Percentiles rank a stretch among this genome's conserved stretches.
Conservation (phyloP, 2,113 vertebrate genomes). For the Dromaius novaehollandiae region DNA sequence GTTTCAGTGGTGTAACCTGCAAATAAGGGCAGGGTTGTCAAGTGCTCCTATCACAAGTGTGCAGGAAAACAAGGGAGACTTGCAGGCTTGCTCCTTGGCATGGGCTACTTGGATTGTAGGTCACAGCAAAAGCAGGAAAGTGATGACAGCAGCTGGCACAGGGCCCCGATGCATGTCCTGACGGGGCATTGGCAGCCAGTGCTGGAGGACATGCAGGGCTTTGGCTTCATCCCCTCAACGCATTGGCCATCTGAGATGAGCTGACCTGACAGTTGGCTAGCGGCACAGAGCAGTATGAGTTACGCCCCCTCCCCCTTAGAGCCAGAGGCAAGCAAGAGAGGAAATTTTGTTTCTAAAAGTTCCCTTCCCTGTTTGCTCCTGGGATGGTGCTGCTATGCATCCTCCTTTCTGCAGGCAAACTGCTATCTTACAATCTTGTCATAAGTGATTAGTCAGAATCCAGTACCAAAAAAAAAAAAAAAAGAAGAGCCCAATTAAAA, state of each 20-base stretch:
- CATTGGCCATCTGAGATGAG: conserved; percentile 20
- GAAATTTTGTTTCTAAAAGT: conserved; percentile 40
- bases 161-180: neutral
- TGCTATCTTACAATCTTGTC: conserved; percentile 52
- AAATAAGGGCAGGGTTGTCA: neutral
- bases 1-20: neutral
- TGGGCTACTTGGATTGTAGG: neutral
- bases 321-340: neutral
- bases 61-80: neutral
- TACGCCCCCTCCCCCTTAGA: neutral
- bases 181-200: neutral
- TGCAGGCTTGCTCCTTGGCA: neutral
- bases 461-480: conserved; percentile 5
- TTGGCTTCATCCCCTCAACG: conserved; percentile 28
- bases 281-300: neutral
- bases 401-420: conserved; percentile 44
- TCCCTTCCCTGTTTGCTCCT: neutral
- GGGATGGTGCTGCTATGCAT: conserved; percentile 12
- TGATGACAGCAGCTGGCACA: neutral
- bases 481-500: neutral
- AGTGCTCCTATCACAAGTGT: neutral
- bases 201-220: neutral
- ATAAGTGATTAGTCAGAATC: conserved; percentile 48
- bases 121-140: neutral
- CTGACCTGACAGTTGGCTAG: conserved; percentile 54